Conservation (phyloP, 1,140 invertebrate genomes). For the Linepithema humile region DNA sequence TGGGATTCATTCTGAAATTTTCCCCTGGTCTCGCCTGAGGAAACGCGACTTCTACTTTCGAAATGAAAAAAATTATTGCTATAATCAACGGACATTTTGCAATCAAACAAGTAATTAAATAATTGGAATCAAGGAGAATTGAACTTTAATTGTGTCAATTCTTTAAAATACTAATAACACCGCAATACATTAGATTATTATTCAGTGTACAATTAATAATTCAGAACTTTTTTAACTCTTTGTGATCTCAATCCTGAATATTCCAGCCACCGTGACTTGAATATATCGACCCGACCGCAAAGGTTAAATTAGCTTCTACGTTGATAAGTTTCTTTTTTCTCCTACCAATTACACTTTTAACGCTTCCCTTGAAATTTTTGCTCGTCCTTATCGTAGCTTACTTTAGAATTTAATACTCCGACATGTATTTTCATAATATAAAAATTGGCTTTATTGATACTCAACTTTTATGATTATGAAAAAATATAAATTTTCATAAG, state of each 20-base stretch:
- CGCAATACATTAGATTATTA: too few relatives aligned
- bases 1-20: conserved; percentile 3
- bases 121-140: conserved; percentile 12
- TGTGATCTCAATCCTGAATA: background rate
- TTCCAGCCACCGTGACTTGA: background rate
- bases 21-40: background rate
- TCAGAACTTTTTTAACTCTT: background rate
- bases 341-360: background rate
- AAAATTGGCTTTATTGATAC: background rate
- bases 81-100: background rate
- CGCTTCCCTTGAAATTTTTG: background rate
- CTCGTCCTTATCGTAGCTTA: background rate
- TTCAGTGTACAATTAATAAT: too few relatives aligned
- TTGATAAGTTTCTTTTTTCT: background rate
- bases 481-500: background rate
- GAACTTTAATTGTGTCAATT: background rate
- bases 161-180: background rate
- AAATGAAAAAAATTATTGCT: background rate
- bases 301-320: background rate
- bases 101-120: background rate
- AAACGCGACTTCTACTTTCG: background rate
- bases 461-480: background rate
- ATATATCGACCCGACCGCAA: background rate
- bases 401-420: background rate
- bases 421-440: background rate